Evolutionary conservation across 1,140 invertebrate genomes (phyloP), one percentile per base, ranked within the genome.

Genomic region (Anthonomus grandis): DNA sequence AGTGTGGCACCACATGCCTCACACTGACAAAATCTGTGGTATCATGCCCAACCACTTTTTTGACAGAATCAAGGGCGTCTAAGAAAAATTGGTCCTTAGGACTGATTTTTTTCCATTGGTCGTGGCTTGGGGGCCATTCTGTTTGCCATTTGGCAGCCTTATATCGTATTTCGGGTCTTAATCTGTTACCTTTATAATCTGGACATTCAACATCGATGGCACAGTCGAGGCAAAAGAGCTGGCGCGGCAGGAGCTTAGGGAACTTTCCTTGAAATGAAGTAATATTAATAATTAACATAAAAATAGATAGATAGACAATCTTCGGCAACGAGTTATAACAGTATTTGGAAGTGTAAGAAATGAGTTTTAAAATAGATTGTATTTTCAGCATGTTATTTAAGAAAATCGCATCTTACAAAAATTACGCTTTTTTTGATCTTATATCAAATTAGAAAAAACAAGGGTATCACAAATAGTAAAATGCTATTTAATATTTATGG

Each of bases 1-100:
- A 82, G 49, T 85, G 80, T 2, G 83, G 83, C 60, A 85, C 65
- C 36, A 83, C 50, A 61, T 80, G 77, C 60, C 74, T 69, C 4
- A 76, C 51, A 52, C 65, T 54, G n/a, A 79, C 65, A 72, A 66
- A 75, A 4, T 74, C 57, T 27, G n/a, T n/a, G n/a, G n/a, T n/a
- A 13, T 70, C 41, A 22, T 74, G 72, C 39, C 72, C 72, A 19
- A 75, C 68, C 37, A 74, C 64, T 8, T 66, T 46, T 39, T 60
- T 54, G 4, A 70, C 12, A 5, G 59, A 60, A 4, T 75, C 72
- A 6, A 70, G 68, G 1, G 77, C 66, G 56, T 79, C 75, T 17
- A 80, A 39, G 24, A 77, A 67, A n/a, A 78, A 64, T 55, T 69
- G 70, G 66, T 78, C 74, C 4, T 71, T 70, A 17, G 57, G 64